phyloP scores from a whole-genome alignment of 2,797 vertebrate species.

The Tiaroga cobitis region DNA sequence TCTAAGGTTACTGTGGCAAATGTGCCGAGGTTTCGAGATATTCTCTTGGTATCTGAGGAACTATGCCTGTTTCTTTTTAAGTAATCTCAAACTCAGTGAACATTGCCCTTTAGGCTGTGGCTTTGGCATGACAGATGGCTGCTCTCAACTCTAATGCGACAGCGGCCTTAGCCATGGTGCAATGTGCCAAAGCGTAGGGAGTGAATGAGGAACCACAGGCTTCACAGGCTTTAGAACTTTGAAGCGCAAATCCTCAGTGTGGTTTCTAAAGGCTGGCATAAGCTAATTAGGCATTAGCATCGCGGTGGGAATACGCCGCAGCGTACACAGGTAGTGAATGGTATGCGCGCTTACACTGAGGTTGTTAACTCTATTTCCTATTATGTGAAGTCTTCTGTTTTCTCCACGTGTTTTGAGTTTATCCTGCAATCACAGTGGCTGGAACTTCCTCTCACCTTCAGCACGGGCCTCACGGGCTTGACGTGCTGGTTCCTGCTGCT shows the following conservation, averaged over 20 bases:
- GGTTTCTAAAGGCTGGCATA: conserved; percentile 32
- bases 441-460: conserved; percentile 83
- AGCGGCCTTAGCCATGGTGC: conserved; percentile 34
- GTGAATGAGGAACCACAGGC: conserved; percentile 33
- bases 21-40: conserved; percentile 33
- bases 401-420: background rate
- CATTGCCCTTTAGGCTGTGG: conserved; percentile 58
- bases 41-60: conserved; percentile 31
- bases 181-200: conserved; percentile 29
- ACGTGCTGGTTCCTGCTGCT: conserved; percentile 80
- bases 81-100: conserved; percentile 49
- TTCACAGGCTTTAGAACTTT: conserved; percentile 29
- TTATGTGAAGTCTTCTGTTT: background rate
- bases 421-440: background rate
- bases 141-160: conserved; percentile 53
- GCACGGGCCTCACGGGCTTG: conserved; percentile 78
- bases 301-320: conserved; percentile 1
- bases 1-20: conserved; percentile 52
- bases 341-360: background rate
- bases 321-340: conserved; percentile 8
- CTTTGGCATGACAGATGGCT: conserved; percentile 72
- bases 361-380: background rate
- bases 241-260: conserved; percentile 37
- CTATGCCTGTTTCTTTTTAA: conserved; percentile 48
- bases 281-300: conserved; percentile 38